phyloP scores from a whole-genome alignment of 2,888 invertebrate genomes.

The Zygothrica quintamaculata region DNA sequence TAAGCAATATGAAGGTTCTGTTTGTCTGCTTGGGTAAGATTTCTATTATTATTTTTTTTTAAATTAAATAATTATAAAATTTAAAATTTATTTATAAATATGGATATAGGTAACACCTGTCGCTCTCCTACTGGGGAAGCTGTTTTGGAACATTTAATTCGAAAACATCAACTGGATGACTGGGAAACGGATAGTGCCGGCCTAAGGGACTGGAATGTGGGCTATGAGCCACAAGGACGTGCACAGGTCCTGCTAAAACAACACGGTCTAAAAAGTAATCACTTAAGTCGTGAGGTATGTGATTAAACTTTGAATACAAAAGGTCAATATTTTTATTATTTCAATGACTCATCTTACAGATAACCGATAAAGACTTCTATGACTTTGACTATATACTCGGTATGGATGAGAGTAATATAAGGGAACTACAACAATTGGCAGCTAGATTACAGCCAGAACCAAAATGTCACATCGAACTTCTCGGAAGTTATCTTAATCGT shows the following conservation, averaged over 20 bases:
- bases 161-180: conserved; percentile 81
- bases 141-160: conserved; percentile 87
- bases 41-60: conserved; percentile 33
- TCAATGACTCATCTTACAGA: conserved; percentile 85
- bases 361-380: conserved; percentile 89
- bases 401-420: conserved; percentile 95
- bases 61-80: background rate
- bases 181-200: conserved; percentile 97
- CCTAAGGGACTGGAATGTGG: conserved; percentile 93
- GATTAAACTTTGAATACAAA: background rate
- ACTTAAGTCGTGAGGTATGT: conserved; percentile 87
- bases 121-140: conserved; percentile 97
- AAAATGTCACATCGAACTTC: conserved; percentile 89
- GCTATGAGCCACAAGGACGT: conserved; percentile 89
- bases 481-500: conserved; percentile 93
- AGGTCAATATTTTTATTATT: background rate
- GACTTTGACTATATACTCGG: conserved; percentile 95
- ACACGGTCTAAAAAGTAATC: conserved; percentile 87
- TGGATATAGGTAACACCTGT: conserved; percentile 92
- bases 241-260: conserved; percentile 86
- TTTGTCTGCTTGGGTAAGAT: conserved; percentile 82
- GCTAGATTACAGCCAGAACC: conserved; percentile 86
- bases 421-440: conserved; percentile 86
- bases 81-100: background rate
- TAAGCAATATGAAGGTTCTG: conserved; percentile 67